A percentile compares a stretch with the other conserved stretches of the same genome.
Conservation (phyloP, 2,797 vertebrate genomes). For the Sandelia bainsii region DNA sequence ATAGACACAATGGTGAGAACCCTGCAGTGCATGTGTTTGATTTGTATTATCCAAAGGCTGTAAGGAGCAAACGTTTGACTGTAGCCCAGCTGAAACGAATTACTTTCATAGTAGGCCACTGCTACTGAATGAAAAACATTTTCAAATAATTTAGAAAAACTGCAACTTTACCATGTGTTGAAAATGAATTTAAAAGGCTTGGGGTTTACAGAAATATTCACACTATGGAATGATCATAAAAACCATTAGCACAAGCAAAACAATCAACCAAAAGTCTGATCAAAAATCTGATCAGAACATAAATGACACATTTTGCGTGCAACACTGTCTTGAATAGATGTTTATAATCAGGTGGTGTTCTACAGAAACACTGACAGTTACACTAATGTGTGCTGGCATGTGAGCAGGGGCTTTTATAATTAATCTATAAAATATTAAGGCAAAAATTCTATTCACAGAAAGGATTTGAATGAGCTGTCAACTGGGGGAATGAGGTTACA, state of each 20-base stretch:
- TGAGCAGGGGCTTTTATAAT: constrained; percentile 46
- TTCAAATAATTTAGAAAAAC: constrained; percentile 5
- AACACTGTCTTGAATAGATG: constrained; percentile 6
- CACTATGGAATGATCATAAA: constrained; percentile 5
- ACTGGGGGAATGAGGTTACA: constrained; percentile 47
- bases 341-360: constrained; percentile 27
- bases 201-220: not conserved
- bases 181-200: not conserved
- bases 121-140: constrained; percentile 21
- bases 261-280: constrained; percentile 13
- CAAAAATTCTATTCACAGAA: constrained; percentile 19
- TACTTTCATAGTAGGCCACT: constrained; percentile 22
- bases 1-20: constrained; percentile 24
- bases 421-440: constrained; percentile 58
- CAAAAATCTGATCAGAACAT: constrained; percentile 14
- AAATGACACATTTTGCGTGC: constrained; percentile 1
- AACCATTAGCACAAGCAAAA: constrained; percentile 10
- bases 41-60: constrained; percentile 36
- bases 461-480: constrained; percentile 27
- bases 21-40: constrained; percentile 43
- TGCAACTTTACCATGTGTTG: constrained; percentile 10
- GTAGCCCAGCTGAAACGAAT: constrained; percentile 1
- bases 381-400: constrained; percentile 35
- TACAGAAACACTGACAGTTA: constrained; percentile 26
- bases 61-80: constrained; percentile 32